A percentile compares a stretch with the other conserved stretches of the same genome.
These are phyloP conservation scores for Eumacrocentrus americanus DNA, from an alignment of 2,888 invertebrate genomes.

Conservation along the genomic window DNA sequence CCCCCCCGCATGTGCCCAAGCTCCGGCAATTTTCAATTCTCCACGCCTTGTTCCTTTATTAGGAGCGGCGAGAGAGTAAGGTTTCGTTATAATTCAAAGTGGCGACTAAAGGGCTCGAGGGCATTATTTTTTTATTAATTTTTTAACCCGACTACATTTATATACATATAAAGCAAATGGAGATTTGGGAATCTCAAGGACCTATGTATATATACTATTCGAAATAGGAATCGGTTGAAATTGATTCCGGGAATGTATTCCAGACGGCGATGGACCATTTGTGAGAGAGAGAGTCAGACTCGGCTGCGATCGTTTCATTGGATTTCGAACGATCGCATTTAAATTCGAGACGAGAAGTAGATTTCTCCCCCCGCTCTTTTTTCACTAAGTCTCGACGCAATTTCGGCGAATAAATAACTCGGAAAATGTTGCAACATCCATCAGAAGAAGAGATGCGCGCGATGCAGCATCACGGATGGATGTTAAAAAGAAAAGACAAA, in stretches of 20 bases:
- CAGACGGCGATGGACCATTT: slow-evolving; percentile 17
- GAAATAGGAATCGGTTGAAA: slow-evolving; percentile 25
- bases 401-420: slow-evolving; percentile 20
- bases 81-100: slow-evolving; percentile 16
- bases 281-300: not conserved
- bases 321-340: slow-evolving; percentile 26
- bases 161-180: not conserved
- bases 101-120: slow-evolving; percentile 6
- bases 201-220: slow-evolving; percentile 3
- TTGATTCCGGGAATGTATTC: slow-evolving; percentile 22
- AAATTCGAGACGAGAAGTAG: slow-evolving; percentile 27
- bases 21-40: slow-evolving; percentile 28
- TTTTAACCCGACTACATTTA: not conserved
- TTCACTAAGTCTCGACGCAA: not conserved
- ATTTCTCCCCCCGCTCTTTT: slow-evolving; percentile 19
- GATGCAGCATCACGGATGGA: not conserved
- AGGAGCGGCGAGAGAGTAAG: slow-evolving; percentile 1
- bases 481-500: not conserved
- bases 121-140: slow-evolving; percentile 11
- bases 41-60: slow-evolving; percentile 26
- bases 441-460: too few relatives aligned
- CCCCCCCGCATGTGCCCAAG: not conserved
- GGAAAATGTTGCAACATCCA: slow-evolving; percentile 8
- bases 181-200: slow-evolving; percentile 17
- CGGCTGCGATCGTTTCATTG: slow-evolving; percentile 18